Base-by-base conservation (phyloP, 1,140 invertebrate genomes). In the Maconellicoccus hirsutus region DNA sequence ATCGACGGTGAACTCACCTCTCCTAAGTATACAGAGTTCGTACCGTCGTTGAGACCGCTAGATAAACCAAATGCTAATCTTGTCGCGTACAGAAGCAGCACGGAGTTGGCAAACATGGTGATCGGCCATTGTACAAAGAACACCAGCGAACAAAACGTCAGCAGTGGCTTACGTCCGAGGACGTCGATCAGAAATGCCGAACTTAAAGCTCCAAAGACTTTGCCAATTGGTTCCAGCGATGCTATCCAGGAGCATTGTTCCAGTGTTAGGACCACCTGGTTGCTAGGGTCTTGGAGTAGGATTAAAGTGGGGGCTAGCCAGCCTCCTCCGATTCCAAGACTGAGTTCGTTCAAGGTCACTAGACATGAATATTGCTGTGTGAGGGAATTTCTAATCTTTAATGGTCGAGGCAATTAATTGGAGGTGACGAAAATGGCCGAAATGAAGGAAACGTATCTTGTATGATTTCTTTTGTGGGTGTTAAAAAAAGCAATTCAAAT, bases 1-100 rank as follows among this genome's bases (percentile, higher is more conserved):
- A 71, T 79, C 6, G 66, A 27, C 7, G 72, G 25, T 1, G 71
- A 42, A 23, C 73, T 86, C 33, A 93, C 91, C 81, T 94, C 92
- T 33, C 89, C 91, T 71, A 91, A 85, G 78, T 94, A 95, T 83
- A 93, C 87, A 0, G 91, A 90, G 1, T 87, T 82, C 14, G 86
- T 84, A 0, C 90, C 88, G 78, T 90, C 91, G 0, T 87, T 81
- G 74, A 89, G 84, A 0, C 90, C 89, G 6, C 89, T 82, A 2
- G 84, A 85, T 12, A 92, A 76, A 19, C 92, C 92, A 22, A 23
- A 26, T 23, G 19, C 16, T 12, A 26, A 23, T 12, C 61, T 23
- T 7, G n/a, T 59, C 4, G 61, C 19, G 16, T 6, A 22, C 3
- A 23, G 16, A 8, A 26, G 6, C 22, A 12, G 4, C 4, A 4